These are phyloP conservation scores for Lordiphosa andalusiaca DNA, from an alignment of 2,888 invertebrate species.

Conservation along the genomic window DNA sequence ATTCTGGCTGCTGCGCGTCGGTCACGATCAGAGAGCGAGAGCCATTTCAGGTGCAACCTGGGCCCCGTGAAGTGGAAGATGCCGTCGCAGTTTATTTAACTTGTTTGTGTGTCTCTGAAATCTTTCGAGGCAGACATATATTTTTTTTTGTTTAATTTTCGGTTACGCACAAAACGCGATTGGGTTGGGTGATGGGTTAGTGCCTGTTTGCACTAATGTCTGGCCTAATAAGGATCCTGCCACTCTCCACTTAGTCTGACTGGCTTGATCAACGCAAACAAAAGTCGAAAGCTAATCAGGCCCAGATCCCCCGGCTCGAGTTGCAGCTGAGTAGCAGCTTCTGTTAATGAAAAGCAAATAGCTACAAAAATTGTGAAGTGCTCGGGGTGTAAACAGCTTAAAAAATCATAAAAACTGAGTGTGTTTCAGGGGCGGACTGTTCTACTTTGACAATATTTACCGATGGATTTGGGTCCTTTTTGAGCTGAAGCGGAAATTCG, in stretches of 20 bases:
- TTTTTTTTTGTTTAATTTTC: constrained; percentile 66
- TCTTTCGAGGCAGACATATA: constrained; percentile 51
- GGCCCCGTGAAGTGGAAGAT: constrained; percentile 48
- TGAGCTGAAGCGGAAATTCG: constrained; percentile 43
- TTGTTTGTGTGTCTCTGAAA: constrained; percentile 55
- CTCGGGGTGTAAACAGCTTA: constrained; percentile 62
- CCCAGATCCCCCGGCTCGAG: constrained; percentile 12
- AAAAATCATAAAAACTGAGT: constrained; percentile 64
- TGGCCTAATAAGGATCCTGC: constrained; percentile 53
- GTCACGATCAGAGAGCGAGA: constrained; percentile 59
- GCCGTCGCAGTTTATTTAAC: constrained; percentile 54
- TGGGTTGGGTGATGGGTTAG: constrained; percentile 32
- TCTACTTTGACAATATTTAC: constrained; percentile 50
- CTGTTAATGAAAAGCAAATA: constrained; percentile 70
- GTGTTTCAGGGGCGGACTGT: constrained; percentile 16
- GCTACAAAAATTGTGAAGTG: constrained; percentile 55
- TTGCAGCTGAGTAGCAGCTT: constrained; percentile 38
- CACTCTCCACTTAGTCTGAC: constrained; percentile 50
- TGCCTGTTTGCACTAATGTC: constrained; percentile 43
- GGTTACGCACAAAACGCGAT: constrained; percentile 54
- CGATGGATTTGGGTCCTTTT: constrained; percentile 56
- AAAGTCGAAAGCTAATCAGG: constrained; percentile 6
- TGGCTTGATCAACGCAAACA: constrained; percentile 63
- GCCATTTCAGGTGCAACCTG: constrained; percentile 32
- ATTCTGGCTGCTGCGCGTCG: constrained; percentile 35